Evolutionary conservation across 2,888 invertebrate genomes (phyloP), one percentile per base, ranked within the genome.

Genomic region (Helicoverpa assulta): DNA sequence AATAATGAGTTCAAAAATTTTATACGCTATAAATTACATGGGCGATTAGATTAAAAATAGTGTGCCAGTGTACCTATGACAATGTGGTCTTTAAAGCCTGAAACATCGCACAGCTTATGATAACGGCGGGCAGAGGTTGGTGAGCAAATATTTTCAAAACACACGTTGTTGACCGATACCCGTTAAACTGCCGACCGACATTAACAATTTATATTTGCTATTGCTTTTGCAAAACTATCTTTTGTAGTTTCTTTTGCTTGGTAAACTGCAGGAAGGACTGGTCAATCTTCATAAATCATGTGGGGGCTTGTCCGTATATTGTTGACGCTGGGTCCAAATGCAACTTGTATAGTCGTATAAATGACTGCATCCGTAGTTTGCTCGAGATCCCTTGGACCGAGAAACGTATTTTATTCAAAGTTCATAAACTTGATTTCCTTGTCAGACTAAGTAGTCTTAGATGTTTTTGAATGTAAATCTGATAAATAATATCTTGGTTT

Each of bases 121-220:
- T 79, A 79, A 73, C 66, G 69, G 68, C 18, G 52, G 58, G 50
- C 52, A 55, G 60, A 73, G 60, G 54, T 65, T 51, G 51, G 8
- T 55, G 57, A 59, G 64, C 64, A 67, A 82, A 82, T 82, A 76
- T 82, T 82, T 66, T 79, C 76, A 71, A 67, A 78, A 79, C 73
- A 76, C 53, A 16, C 43, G 10, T 43, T 70, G 66, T 62, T 68
- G 50, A 67, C 55, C 58, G 51, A 56, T 60, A 37, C 47, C 29
- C 7, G 58, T 18, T 52, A 59, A 60, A 52, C 33, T 63, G 18
- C 14, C 55, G 74, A 65, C 77, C 67, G 67, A 54, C 59, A 56
- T 19, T 37, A 69, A 43, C 58, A 57, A 29, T 70, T 70, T 55
- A 43, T 56, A 55, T 57, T 67, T 52, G 40, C 55, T 26, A 43